These are phyloP conservation scores for Bombus picipes DNA, from an alignment of 1,140 invertebrate genomes.

Conservation along the genomic window DNA sequence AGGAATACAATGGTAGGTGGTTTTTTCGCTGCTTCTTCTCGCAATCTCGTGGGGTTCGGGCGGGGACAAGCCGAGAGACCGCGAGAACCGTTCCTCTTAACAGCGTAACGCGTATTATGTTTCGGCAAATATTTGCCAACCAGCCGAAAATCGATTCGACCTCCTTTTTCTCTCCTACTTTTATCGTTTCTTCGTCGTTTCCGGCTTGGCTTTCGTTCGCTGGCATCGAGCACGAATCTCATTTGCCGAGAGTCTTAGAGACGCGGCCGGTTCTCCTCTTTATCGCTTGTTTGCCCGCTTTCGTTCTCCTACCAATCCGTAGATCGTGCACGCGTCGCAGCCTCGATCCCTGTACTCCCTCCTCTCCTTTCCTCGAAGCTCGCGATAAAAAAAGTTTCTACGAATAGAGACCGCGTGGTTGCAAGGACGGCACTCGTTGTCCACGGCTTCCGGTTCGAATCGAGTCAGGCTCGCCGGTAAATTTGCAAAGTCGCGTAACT, in stretches of 20 bases:
- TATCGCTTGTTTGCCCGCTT: neutral
- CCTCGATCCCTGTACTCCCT: neutral
- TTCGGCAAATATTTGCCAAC: slow-evolving; percentile 36
- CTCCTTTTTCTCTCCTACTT: neutral
- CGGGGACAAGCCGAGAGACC: too few species aligned
- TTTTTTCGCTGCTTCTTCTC: neutral
- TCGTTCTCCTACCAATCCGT: neutral
- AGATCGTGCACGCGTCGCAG: too few species aligned
- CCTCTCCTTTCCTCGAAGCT: too few species aligned
- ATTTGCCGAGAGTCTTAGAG: slow-evolving; percentile 15
- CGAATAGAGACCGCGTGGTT: neutral
- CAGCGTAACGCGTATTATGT: slow-evolving; percentile 19
- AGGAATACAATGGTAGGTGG: too few species aligned
- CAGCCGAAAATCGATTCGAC: slow-evolving; percentile 17
- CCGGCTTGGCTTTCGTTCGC: neutral
- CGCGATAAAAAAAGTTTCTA: neutral
- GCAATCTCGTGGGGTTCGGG: neutral
- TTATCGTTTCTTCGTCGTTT: slow-evolving; percentile 11
- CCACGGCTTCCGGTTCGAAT: neutral
- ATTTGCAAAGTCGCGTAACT: neutral
- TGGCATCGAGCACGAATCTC: slow-evolving; percentile 36
- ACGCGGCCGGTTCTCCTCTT: neutral
- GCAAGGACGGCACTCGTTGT: neutral
- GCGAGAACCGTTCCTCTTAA: neutral
- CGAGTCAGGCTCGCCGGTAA: neutral